Conservation (phyloP, 2,113 vertebrate species). For the Strix uralensis region DNA sequence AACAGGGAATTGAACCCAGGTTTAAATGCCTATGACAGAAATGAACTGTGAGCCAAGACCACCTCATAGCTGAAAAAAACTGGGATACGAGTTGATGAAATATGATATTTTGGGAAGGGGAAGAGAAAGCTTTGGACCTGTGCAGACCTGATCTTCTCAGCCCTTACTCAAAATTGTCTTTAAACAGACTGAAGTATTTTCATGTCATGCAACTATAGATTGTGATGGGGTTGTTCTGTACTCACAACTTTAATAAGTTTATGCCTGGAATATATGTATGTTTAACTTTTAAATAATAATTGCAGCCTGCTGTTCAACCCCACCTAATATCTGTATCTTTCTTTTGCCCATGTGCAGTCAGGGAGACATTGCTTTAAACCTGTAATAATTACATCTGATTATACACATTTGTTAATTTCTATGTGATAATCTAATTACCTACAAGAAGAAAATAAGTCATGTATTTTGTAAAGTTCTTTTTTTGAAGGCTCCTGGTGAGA, state of each 20-base stretch:
- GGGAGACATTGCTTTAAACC: not conserved
- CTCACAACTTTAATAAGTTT: not conserved
- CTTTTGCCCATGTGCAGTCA: not conserved
- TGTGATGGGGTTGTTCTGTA: not conserved
- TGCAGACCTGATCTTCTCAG: not conserved
- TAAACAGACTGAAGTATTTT: not conserved
- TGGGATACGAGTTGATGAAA: not conserved
- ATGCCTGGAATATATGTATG: not conserved
- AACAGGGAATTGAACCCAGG: not conserved
- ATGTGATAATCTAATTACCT: not conserved
- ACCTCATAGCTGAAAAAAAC: not conserved
- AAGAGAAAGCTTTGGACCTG: not conserved
- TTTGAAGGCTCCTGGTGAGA: not conserved
- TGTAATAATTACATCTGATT: not conserved
- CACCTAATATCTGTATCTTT: not conserved
- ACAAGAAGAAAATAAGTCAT: not conserved
- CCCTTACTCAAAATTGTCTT: not conserved
- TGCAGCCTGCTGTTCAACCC: not conserved
- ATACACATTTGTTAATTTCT: not conserved
- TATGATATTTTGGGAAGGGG: not conserved
- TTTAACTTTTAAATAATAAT: not conserved
- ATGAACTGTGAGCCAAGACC: not conserved
- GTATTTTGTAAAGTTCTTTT: not conserved
- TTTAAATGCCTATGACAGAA: not conserved
- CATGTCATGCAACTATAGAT: not conserved